Evolutionary conservation across 2,113 vertebrate species (phyloP), one percentile per base, ranked within the genome.

Genomic region (Petroica traversi): DNA sequence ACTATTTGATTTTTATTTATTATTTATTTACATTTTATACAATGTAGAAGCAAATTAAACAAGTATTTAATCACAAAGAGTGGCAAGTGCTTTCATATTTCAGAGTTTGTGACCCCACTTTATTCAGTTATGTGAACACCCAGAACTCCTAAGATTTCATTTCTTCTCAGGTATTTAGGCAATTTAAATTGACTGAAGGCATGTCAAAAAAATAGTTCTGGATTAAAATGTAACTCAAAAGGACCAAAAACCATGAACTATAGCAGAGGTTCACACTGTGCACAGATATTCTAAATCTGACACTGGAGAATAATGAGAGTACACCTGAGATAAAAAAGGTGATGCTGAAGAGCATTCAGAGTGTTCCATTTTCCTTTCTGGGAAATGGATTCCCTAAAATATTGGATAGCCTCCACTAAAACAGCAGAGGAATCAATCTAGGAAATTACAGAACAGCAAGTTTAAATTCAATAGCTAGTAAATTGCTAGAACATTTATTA

Each of bases 401-500:
- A 78, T 87, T 89, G 84, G 64, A 78, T 61, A 75, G 48, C 76
- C 40, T 87, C 73, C 64, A 67, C 73, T 87, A 72, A 93, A 95
- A 67, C 67, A 95, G 73, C 54, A 72, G 40, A 91, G 54, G 51
- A 95, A 95, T 92, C 83, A 92, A 74, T 91, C 91, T 93, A 86
- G 55, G 64, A 95, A 93, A 95, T 93, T 95, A 95, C 45, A 95
- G 86, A 95, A 91, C 34, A 93, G 52, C 48, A 92, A 93, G 69
- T 92, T 92, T 93, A 93, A 95, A 92, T 93, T 95, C 91, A 78
- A 89, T 67, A 91, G 64, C 68, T 85, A 96, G 76, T 91, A 95
- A 93, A 93, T 92, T 92, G 63, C 57, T 84, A 29, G 86, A 92
- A 92, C 86, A 87, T 95, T 95, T 97, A 96, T 95, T 97, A 92